These are phyloP conservation scores for Gulo gulo DNA, from an alignment of 2,113 vertebrate genomes.

Conservation along the genomic window DNA sequence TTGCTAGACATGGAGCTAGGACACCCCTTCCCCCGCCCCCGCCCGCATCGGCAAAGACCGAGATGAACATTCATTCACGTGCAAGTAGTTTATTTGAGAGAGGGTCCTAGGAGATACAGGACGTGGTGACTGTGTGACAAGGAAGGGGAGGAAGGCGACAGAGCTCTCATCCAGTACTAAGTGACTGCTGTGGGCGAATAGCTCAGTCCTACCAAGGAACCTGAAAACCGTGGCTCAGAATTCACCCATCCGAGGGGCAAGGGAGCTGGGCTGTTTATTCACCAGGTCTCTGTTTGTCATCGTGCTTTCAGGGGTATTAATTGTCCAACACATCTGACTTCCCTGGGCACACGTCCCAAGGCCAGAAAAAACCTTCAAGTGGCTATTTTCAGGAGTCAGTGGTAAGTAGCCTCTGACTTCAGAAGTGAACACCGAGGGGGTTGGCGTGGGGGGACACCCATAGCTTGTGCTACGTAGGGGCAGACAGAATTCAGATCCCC, in stretches of 20 bases:
- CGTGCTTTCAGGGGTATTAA: not conserved
- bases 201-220: not conserved
- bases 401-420: not conserved
- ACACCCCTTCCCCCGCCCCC: not conserved
- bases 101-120: not conserved
- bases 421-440: not conserved
- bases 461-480: not conserved
- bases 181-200: not conserved
- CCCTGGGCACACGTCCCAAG: not conserved
- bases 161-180: not conserved
- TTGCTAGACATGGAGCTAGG: not conserved
- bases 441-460: rapidly evolving
- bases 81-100: not conserved
- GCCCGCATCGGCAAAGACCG: not conserved
- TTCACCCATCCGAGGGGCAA: not conserved
- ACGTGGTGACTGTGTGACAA: not conserved
- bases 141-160: not conserved
- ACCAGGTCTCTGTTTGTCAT: not conserved
- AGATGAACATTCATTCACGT: not conserved
- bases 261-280: not conserved
- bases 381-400: not conserved
- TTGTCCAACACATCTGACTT: not conserved
- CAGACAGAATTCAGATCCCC: not conserved
- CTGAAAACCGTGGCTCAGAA: not conserved
- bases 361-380: not conserved